Evolutionary conservation across 2,113 vertebrate genomes (phyloP).

Genomic region (Nannospalax galili): DNA sequence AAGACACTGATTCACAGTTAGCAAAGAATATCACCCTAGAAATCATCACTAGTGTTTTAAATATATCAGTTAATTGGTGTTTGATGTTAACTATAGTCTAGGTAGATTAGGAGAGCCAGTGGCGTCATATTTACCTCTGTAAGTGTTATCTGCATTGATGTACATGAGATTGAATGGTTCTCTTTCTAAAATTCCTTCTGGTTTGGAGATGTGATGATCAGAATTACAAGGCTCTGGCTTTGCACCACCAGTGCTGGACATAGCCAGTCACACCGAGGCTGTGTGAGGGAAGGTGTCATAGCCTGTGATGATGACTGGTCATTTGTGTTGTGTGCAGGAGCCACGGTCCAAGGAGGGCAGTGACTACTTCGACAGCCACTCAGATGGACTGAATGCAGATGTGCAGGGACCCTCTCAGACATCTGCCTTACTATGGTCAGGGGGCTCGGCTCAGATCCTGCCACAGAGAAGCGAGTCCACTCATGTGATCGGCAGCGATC

Average conservation of each 20-base stretch:
- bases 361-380: constrained; percentile 93
- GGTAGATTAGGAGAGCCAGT: neutral
- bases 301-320: neutral
- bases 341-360: constrained; percentile 90
- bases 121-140: neutral
- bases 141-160: neutral
- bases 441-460: constrained; percentile 82
- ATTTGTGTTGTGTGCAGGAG: constrained; percentile 87
- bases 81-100: neutral
- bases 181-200: neutral
- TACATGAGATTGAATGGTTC: neutral
- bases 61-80: neutral
- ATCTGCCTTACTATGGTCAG: constrained; percentile 90
- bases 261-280: accelerated
- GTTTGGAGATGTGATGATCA: neutral
- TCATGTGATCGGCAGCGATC: constrained; percentile 88
- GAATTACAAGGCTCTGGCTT: neutral
- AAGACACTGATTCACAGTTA: neutral
- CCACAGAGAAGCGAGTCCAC: constrained; percentile 90
- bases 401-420: constrained; percentile 87
- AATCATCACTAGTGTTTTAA: neutral
- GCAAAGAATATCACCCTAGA: neutral
- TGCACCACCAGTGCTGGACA: neutral
- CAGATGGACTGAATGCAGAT: constrained; percentile 90
- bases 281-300: accelerated